phyloP scores from a whole-genome alignment of 2,113 vertebrate species.

The Siniperca chuatsi region DNA sequence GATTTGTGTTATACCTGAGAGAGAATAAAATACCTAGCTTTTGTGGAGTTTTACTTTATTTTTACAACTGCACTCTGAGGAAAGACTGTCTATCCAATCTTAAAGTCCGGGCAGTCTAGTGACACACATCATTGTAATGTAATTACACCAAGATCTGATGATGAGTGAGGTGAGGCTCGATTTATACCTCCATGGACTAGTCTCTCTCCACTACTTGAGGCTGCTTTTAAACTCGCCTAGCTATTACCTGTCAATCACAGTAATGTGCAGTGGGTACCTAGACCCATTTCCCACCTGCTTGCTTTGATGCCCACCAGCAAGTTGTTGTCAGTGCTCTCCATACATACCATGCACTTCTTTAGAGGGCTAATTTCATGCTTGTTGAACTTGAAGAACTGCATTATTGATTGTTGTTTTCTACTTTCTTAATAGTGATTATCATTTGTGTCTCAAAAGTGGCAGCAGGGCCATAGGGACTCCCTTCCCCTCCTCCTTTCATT shows the following conservation, averaged over 20 bases:
- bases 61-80: constrained; percentile 12
- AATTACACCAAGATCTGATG: constrained; percentile 46
- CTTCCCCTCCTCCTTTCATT: constrained; percentile 39
- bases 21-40: background rate
- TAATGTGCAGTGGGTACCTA: constrained; percentile 63
- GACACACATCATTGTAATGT: constrained; percentile 31
- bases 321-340: constrained; percentile 57
- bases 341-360: constrained; percentile 48
- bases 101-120: background rate
- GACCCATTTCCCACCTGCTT: constrained; percentile 75
- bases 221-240: constrained; percentile 54
- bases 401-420: constrained; percentile 75
- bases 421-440: constrained; percentile 67
- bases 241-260: constrained; percentile 76
- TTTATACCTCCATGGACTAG: constrained; percentile 33
- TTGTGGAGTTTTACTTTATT: background rate
- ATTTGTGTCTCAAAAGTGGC: constrained; percentile 57
- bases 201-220: constrained; percentile 40
- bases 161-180: constrained; percentile 34
- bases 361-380: constrained; percentile 82
- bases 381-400: constrained; percentile 72
- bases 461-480: constrained; percentile 1
- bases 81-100: constrained; percentile 28
- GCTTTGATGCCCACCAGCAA: constrained; percentile 67
- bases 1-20: background rate